These are phyloP conservation scores for Chironomus tepperi DNA, from an alignment of 1,140 invertebrate genomes.

Conservation along the genomic window DNA sequence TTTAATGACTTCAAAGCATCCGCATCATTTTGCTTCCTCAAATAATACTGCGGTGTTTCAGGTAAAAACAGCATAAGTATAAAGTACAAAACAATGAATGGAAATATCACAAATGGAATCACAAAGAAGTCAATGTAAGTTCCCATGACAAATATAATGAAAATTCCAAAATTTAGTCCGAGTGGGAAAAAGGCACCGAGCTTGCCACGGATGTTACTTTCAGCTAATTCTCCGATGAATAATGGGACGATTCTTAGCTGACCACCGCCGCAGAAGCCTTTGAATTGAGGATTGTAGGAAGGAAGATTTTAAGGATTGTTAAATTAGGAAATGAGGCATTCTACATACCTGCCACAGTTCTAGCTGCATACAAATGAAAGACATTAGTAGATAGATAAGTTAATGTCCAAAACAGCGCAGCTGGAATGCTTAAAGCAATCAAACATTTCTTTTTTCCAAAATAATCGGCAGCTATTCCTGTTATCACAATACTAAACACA, in stretches of 20 bases:
- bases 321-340: no score
- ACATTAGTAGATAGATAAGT: constrained; percentile 29
- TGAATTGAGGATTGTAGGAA: no score
- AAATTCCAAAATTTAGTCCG: constrained; percentile 32
- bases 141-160: constrained; percentile 33
- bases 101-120: constrained; percentile 32
- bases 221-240: constrained; percentile 35
- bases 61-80: constrained; percentile 31
- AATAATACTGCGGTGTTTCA: constrained; percentile 34
- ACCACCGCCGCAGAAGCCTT: constrained; percentile 30
- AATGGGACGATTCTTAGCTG: constrained; percentile 34
- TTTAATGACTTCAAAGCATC: constrained; percentile 31
- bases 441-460: constrained; percentile 36
- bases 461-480: constrained; percentile 31
- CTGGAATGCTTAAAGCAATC: constrained; percentile 31
- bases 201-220: constrained; percentile 34
- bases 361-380: constrained; percentile 34
- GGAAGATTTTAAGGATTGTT: no score
- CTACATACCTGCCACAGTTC: constrained; percentile 37
- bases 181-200: constrained; percentile 33
- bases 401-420: constrained; percentile 29
- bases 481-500: constrained; percentile 27
- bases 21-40: constrained; percentile 28
- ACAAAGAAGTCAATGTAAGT: constrained; percentile 33
- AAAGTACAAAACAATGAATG: constrained; percentile 31